Base-by-base conservation (phyloP, 2,888 invertebrate species). In the Petrolisthes cinctipes region DNA sequence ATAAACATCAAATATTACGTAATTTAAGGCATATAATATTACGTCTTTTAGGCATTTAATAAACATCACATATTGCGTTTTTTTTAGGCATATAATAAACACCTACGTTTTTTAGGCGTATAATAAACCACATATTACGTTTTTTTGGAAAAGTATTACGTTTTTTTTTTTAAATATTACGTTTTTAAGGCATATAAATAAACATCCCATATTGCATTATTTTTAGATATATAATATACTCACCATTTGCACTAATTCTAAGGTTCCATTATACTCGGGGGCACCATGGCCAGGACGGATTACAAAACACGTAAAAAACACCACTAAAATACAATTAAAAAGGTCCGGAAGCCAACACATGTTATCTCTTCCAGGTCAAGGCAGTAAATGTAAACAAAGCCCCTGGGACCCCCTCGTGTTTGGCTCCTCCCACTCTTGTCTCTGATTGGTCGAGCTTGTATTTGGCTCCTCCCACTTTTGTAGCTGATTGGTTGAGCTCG, bases 171-270 rank as follows among this genome's bases (percentile, higher is more conserved):
- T 37, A 37, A 37, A 37, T n/a, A n/a, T n/a, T n/a, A n/a, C n/a
- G n/a, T n/a, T 37, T 37, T 37, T 37, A 1, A 37, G 37, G 2
- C 1, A 4, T 14, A 23, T 14, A 23, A 20, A 5, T 20, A 9
- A 5, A 4, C 17, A 9, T 9, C 14, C 6, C 20, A 20, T 9
- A 5, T 61, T 37, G 17, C n/a, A 3, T 6, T 14, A 53, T 14
- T n/a, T 37, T 7, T 9, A 54, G 3, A 9, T 11, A 11, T 7
- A n/a, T 4, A 4, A 5, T 20, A 5, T 11, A 76, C 83, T 76
- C 17, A 83, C 83, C 57, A 83, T 56, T 0, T 76, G 83, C 17
- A 83, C 83, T 5, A 83, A 17, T n/a, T 83, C 76, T 23, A 83
- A 57, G 5, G 83, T 83, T 3, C 23, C 57, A 20, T 75, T 54